Evolutionary conservation across 1,140 invertebrate genomes (phyloP).

Genomic region (Papilio helenus): DNA sequence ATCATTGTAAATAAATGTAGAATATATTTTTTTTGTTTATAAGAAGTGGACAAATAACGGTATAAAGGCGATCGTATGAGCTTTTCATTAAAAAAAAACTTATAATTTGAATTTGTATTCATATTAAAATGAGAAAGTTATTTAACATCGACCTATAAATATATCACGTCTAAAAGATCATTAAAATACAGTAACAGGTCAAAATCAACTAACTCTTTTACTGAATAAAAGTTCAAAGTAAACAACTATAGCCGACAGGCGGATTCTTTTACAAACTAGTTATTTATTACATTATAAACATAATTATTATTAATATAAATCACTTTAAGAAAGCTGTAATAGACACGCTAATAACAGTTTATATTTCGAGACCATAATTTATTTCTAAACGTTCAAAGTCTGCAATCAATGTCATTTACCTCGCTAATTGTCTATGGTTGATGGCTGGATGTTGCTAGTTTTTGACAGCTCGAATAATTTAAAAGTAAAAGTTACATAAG

Average conservation of each 20-base stretch:
- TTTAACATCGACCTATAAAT: not conserved
- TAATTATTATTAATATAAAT: not conserved
- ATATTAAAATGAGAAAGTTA: slow-evolving; percentile 1
- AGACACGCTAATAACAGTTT: slow-evolving; percentile 1
- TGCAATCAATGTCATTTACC: slow-evolving; percentile 25
- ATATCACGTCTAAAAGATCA: not conserved
- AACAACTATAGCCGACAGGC: slow-evolving; percentile 3
- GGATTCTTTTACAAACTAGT: not conserved
- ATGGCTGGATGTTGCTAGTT: slow-evolving; percentile 22
- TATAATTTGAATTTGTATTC: too few relatives aligned
- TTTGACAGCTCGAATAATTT: slow-evolving; percentile 24
- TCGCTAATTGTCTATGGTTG: slow-evolving; percentile 25
- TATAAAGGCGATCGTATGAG: too few relatives aligned
- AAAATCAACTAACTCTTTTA: not conserved
- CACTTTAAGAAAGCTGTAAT: slow-evolving; percentile 21
- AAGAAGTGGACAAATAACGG: not conserved
- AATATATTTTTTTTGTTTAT: too few relatives aligned
- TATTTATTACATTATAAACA: not conserved
- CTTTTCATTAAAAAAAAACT: too few relatives aligned
- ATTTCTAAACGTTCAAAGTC: not conserved
- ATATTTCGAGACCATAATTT: slow-evolving; percentile 18
- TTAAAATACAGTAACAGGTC: not conserved
- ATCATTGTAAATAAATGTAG: too few relatives aligned
- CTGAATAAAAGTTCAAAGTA: not conserved
- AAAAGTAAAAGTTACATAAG: slow-evolving; percentile 32